phyloP scores from a whole-genome alignment of 2,797 vertebrate species.

The Sitta carolinensis region DNA sequence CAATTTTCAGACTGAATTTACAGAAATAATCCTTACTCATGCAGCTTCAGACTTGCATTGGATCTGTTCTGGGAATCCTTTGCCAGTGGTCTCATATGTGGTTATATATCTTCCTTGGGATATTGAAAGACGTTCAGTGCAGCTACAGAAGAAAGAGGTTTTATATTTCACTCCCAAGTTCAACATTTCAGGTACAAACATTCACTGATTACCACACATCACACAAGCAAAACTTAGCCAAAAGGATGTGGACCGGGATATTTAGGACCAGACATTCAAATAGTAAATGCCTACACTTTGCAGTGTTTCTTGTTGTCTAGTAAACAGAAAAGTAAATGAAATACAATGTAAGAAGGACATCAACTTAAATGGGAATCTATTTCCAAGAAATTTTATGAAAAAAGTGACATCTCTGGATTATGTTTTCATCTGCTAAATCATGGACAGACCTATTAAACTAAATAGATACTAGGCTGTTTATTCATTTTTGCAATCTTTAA shows the following conservation, averaged over 20 bases:
- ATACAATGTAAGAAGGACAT: not conserved
- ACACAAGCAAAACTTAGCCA: not conserved
- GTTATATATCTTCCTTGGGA: not conserved
- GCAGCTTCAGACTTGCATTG: not conserved
- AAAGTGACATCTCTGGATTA: not conserved
- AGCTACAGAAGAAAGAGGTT: not conserved
- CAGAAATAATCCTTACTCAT: not conserved
- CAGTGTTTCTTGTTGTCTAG: not conserved
- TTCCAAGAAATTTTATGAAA: not conserved
- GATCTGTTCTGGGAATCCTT: not conserved
- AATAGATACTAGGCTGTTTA: not conserved
- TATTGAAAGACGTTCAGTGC: not conserved
- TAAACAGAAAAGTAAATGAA: not conserved
- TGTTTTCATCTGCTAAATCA: not conserved
- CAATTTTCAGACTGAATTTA: not conserved
- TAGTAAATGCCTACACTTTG: not conserved
- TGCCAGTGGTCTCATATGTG: not conserved
- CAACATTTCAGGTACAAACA: not conserved
- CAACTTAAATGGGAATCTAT: not conserved
- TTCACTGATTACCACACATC: not conserved
- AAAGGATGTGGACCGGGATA: not conserved
- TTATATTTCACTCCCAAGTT: not conserved
- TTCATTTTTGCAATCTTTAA: not conserved
- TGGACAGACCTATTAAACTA: not conserved
- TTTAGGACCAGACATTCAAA: not conserved